Conservation (phyloP, 1,140 invertebrate species). For the Apis dorsata region DNA sequence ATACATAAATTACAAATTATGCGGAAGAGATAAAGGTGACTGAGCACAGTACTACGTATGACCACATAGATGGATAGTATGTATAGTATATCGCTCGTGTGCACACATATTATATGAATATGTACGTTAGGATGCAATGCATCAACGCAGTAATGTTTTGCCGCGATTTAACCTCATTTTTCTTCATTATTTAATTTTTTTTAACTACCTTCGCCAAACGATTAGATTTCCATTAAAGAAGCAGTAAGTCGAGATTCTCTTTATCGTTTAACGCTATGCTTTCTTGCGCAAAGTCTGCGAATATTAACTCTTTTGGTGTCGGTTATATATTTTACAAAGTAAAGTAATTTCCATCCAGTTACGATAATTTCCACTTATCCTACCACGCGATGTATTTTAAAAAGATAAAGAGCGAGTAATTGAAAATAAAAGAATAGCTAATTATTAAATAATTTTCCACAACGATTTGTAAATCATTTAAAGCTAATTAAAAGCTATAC, state of each 20-base stretch:
- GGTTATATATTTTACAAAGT: not conserved
- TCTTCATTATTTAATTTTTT: constrained; percentile 60
- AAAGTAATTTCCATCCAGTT: not conserved
- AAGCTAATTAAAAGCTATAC: constrained; percentile 4
- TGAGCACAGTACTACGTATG: constrained; percentile 26
- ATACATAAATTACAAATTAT: constrained; percentile 73
- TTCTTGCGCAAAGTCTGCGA: too few species aligned
- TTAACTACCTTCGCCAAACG: constrained; percentile 25
- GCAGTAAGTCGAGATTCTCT: constrained; percentile 10
- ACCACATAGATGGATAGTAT: constrained; percentile 19
- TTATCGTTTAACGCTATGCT: not conserved
- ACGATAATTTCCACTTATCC: not conserved
- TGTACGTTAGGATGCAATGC: not conserved
- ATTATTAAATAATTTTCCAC: not conserved
- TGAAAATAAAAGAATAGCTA: not conserved
- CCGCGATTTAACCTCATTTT: constrained; percentile 55
- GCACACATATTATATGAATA: constrained; percentile 8
- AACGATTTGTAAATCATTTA: constrained; percentile 2
- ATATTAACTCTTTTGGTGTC: not conserved
- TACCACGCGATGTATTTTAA: not conserved
- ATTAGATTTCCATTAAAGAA: constrained; percentile 19
- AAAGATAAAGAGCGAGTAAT: not conserved
- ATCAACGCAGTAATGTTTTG: constrained; percentile 28
- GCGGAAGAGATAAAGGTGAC: constrained; percentile 73
- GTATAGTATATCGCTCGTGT: not conserved